Evolutionary conservation across 23 tunicate species (phyloP).

Genomic region (Ciona savignyi): DNA sequence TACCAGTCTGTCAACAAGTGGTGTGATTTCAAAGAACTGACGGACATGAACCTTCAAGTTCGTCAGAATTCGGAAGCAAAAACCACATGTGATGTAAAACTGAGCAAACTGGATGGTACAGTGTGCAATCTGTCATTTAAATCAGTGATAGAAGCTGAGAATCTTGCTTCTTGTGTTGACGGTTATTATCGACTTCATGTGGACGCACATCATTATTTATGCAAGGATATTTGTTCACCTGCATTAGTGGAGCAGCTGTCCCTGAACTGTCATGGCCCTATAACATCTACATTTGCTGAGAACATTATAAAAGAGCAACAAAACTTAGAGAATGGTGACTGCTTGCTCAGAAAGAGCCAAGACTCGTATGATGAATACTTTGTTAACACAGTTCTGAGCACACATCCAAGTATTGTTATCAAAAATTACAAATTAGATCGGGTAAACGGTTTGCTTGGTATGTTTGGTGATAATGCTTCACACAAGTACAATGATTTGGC

Average conservation of each 20-base stretch:
- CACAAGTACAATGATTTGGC: constrained; percentile 19
- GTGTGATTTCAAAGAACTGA: constrained; percentile 57
- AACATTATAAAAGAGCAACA: constrained; percentile 8
- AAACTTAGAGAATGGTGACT: constrained; percentile 31
- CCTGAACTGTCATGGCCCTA: constrained; percentile 65
- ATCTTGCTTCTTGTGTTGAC: constrained; percentile 74
- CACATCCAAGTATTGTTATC: constrained; percentile 18
- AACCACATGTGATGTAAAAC: constrained; percentile 6
- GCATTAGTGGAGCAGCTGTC: constrained; percentile 20
- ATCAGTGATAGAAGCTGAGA: constrained; percentile 42
- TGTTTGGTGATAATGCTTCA: constrained; percentile 51
- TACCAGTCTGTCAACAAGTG: constrained; percentile 27
- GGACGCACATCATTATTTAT: constrained; percentile 68
- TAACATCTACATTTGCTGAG: constrained; percentile 44
- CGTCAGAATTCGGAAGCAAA: constrained; percentile 3
- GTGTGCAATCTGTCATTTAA: constrained; percentile 17
- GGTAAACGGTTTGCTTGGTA: constrained; percentile 30
- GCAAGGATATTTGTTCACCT: constrained; percentile 42
- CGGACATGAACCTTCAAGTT: constrained; percentile 39
- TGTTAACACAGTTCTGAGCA: constrained; percentile 37
- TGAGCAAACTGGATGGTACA: constrained; percentile 55
- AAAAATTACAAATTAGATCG: constrained; percentile 71
- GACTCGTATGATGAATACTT: constrained; percentile 70
- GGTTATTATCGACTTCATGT: constrained; percentile 72
- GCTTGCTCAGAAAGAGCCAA: constrained; percentile 58